Base-by-base conservation (phyloP, 2,888 invertebrate species). In the Copidosoma aretas region DNA sequence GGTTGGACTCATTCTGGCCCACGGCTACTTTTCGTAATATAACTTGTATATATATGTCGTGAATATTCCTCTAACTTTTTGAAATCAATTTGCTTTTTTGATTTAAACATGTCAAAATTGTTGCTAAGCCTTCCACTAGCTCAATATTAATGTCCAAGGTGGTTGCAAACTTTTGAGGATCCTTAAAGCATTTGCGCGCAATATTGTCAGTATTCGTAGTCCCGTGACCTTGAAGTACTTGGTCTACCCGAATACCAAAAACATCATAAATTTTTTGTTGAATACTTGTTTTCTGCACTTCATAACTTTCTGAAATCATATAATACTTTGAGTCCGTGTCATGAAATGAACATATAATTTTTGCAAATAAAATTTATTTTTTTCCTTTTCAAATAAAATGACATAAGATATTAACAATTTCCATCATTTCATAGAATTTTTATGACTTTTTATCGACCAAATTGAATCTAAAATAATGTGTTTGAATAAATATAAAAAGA, bases 201-300 rank as follows among this genome's bases (percentile, higher is more conserved):
- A 67, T 17, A 56, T 67, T 60, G 46, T 56, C 66, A 54, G 60
- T 67, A 19, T 67, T 67, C n/a, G 60, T 67, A 21, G 61, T 67
- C 32, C 60, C 66, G n/a, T 60, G 60, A 3, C 66, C 56, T 67
- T 64, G 60, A n/a, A 60, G 17, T n/a, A 49, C 41, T 52, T 51
- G 51, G 51, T 60, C 60, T 17, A 25, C 49, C 57, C 19, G 39
- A 22, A 63, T 43, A 10, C 63, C 63, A 43, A 63, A 8, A 32
- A 32, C 32, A 32, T 5, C 32, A 32, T 32, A 32, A 32, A 32
- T 32, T 32, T 32, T 32, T 32, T 32, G 32, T 32, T 32, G 8
- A 32, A 32, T 32, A 32, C 32, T 32, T 32, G 4, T 32, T 32
- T 32, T 32, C 32, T 32, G 32, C 32, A 32, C 32, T 32, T 32